Conservation (phyloP, 92 coral and sea anemone genomes). For the Paramuricea clavata region DNA sequence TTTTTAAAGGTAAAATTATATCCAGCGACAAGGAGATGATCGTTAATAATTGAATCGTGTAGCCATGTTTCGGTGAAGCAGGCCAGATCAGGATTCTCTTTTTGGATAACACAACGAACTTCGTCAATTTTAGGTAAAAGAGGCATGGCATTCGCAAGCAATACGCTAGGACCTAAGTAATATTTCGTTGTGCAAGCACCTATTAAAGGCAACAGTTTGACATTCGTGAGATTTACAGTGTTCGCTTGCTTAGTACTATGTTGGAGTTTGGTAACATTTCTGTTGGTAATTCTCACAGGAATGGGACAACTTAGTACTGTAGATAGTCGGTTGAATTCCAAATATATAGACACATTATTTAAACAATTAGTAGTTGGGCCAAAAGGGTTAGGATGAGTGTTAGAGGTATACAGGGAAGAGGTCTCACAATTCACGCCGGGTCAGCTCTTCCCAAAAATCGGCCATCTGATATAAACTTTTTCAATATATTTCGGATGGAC, state of each 20-base stretch:
- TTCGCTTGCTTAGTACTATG: neutral
- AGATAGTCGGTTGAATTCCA: no score
- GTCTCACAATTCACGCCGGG: no score
- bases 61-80: slow-evolving; percentile 64
- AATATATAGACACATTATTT: no score
- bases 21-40: slow-evolving; percentile 56
- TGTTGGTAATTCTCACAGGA: neutral
- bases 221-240: neutral
- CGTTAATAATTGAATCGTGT: slow-evolving; percentile 26
- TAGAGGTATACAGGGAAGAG: no score
- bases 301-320: no score
- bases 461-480: no score
- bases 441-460: no score
- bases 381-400: no score
- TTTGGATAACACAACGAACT: slow-evolving; percentile 38
- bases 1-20: slow-evolving; percentile 52
- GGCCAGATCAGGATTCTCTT: slow-evolving; percentile 48
- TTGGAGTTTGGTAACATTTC: neutral
- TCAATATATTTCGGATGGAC: no score
- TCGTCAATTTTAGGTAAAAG: slow-evolving; percentile 60
- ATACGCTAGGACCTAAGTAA: slow-evolving; percentile 50
- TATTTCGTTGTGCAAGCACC: neutral
- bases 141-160: slow-evolving; percentile 61
- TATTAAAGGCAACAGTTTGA: neutral
- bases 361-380: no score